phyloP scores from a whole-genome alignment of 2,113 vertebrate species.

The Ia io region DNA sequence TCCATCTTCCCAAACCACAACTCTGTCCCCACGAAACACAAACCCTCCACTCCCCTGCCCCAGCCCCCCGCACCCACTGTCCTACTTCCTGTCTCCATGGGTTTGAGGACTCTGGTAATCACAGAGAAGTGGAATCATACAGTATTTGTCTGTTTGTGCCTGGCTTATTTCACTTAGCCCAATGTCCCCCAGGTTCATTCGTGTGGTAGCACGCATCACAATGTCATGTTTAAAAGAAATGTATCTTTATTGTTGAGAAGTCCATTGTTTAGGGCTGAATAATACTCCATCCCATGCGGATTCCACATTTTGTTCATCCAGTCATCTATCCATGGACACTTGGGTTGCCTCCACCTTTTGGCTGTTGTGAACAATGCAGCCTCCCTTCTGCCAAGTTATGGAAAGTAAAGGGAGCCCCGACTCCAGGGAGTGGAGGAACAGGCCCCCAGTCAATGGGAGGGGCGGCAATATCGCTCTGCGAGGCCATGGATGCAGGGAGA shows the following conservation, averaged over 20 bases:
- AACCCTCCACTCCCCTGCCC: fast-evolving
- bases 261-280: not conserved
- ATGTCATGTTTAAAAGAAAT: too few species aligned
- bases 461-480: fast-evolving
- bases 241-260: too few species aligned
- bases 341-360: not conserved
- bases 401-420: not conserved
- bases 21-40: not conserved
- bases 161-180: not conserved
- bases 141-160: not conserved
- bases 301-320: not conserved
- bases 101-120: too few species aligned
- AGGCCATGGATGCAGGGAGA: not conserved
- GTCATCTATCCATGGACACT: too few species aligned
- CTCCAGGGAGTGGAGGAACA: fast-evolving
- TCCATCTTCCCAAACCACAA: not conserved
- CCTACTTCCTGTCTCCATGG: too few species aligned
- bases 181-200: not conserved
- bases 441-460: not conserved
- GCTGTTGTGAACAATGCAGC: not conserved
- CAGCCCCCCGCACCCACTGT: too few species aligned
- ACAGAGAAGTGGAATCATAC: fast-evolving
- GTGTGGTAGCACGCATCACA: fast-evolving
- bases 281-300: not conserved
- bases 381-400: not conserved